Evolutionary conservation across 1,140 invertebrate species (phyloP).

Genomic region (Nautilus pompilius): DNA sequence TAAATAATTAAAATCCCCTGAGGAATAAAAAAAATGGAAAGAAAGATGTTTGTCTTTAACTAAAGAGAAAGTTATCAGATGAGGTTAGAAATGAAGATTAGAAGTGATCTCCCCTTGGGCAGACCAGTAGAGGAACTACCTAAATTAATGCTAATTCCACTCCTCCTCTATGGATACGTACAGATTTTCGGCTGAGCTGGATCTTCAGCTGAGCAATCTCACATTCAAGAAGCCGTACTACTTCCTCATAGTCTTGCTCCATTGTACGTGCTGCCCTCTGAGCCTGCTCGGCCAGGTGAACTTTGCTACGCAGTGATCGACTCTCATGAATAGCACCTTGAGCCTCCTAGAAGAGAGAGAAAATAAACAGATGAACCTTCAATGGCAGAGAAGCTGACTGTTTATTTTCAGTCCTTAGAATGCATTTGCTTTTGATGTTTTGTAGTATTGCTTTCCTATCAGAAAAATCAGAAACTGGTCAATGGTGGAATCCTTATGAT

Average conservation of each 20-base stretch:
- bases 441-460: neutral
- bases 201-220: slow-evolving; percentile 41
- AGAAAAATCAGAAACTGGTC: neutral
- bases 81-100: no score
- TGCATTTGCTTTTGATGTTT: neutral
- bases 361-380: no score
- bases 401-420: neutral
- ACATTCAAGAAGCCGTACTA: slow-evolving; percentile 45
- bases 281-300: slow-evolving; percentile 48
- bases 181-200: slow-evolving; percentile 24
- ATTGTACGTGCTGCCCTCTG: slow-evolving; percentile 46
- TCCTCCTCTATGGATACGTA: no score
- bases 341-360: slow-evolving; percentile 30
- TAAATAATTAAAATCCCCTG: no score
- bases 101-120: no score
- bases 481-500: neutral
- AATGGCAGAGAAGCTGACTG: neutral
- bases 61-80: no score
- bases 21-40: no score
- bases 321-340: slow-evolving; percentile 41
- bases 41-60: no score
- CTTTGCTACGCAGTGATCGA: slow-evolving; percentile 38
- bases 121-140: no score
- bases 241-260: slow-evolving; percentile 54
- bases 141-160: no score